phyloP scores from a whole-genome alignment of 2,888 invertebrate species.

The Acholoe squamosa region DNA sequence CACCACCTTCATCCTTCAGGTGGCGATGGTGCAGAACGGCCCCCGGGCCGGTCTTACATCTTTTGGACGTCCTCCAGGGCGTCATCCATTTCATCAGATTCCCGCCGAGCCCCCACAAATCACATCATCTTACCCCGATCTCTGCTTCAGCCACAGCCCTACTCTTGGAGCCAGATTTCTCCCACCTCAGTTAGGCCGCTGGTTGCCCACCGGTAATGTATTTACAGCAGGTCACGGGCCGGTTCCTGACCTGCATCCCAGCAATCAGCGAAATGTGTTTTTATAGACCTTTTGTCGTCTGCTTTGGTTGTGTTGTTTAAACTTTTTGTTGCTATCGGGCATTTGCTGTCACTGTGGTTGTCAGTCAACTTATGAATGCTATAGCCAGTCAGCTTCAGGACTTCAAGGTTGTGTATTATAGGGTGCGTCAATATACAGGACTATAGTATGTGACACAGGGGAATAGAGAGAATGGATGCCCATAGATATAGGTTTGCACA shows the following conservation, averaged over 20 bases:
- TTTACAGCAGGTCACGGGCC: conserved; percentile 20
- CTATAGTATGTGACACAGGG: too few relatives aligned
- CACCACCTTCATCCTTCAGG: too few relatives aligned
- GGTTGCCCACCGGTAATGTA: neutral
- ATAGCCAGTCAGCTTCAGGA: too few relatives aligned
- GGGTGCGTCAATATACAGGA: too few relatives aligned
- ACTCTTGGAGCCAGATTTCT: neutral
- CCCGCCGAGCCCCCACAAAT: neutral
- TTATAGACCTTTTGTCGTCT: neutral
- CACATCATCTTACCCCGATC: neutral
- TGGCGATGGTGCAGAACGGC: neutral
- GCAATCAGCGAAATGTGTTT: neutral
- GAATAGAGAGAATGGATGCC: too few relatives aligned
- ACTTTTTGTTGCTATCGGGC: neutral
- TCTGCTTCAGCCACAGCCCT: neutral
- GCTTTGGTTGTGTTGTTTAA: neutral
- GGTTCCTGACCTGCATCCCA: conserved; percentile 4
- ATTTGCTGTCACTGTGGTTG: too few relatives aligned
- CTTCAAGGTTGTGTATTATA: too few relatives aligned
- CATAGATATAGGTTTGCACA: too few relatives aligned
- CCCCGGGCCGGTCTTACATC: neutral
- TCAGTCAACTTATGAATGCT: too few relatives aligned
- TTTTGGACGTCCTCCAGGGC: neutral
- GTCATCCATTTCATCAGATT: conserved; percentile 36
- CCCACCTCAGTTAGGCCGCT: neutral